Base-by-base conservation (phyloP, 2,797 vertebrate species). In the Sebastes itinus region DNA sequence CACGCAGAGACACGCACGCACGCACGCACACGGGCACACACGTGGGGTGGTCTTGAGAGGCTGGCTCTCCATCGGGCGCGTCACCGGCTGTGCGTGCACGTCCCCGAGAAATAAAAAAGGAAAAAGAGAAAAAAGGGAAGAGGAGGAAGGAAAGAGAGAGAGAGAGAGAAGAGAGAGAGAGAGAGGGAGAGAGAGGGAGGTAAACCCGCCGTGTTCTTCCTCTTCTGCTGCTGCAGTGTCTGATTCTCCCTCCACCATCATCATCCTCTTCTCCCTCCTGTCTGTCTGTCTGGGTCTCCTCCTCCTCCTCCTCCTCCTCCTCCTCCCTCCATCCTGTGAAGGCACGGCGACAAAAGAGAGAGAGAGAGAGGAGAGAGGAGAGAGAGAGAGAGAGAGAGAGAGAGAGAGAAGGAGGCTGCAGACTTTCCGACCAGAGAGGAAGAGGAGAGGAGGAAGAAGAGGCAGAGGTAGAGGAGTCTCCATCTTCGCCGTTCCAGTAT, bases 321-420 rank as follows among this genome's bases (percentile, higher is more conserved):
- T 33, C 75, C 58, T 55, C 85, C 33, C 46, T 73, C 78, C 49
- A 7, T 10, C 69, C 88, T 89, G 80, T 93, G 89, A 88, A 92
- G 86, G 88, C 91, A 89, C 91, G 83, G 88, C 82, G 88, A 92
- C 88, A 93, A 89, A 91, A 89, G 85, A 91, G 90, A 89, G 88
- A 81, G 85, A 42, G 49, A 71, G 74, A 56, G 32, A 33, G 9
- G 25, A 25, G 25, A 25, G 25, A 25, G 25, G 59, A 38, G 59
- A 32, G 63, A 42, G 65, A 73, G 68, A 49, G 75, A 14, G 33
- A 60, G 73, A 46, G 71, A 60, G 73, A 72, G 72, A 63, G 78
- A 42, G 78, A 35, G 82, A 72, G 79, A 49, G 76, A 78, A 65
- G 60, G 66, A 82, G 89, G 88, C 86, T 91, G 91, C 90, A 91